Conservation (phyloP, 1,140 invertebrate species). For the Hydropsyche tenuis region DNA sequence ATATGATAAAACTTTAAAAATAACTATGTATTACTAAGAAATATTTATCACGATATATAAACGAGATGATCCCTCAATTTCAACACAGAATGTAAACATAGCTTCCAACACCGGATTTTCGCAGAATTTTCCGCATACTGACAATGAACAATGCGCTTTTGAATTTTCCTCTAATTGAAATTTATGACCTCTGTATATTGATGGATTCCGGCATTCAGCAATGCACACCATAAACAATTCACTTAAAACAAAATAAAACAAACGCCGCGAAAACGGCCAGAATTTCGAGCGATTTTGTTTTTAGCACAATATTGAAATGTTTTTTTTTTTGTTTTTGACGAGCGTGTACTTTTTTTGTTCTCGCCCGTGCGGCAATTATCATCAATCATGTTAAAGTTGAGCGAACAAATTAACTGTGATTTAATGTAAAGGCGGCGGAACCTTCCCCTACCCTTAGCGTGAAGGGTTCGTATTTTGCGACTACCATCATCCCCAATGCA, state of each 20-base stretch:
- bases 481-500: not conserved
- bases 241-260: not conserved
- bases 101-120: too few relatives aligned
- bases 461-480: slow-evolving; percentile 4
- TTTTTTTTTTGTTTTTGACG: slow-evolving; percentile 25
- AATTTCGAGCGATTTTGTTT: not conserved
- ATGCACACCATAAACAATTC: too few relatives aligned
- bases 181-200: slow-evolving; percentile 24
- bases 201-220: not conserved
- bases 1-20: too few relatives aligned
- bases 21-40: too few relatives aligned
- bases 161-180: slow-evolving; percentile 33
- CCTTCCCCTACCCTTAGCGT: not conserved
- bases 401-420: slow-evolving; percentile 36
- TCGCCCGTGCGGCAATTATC: slow-evolving; percentile 26
- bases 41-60: too few relatives aligned
- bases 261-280: not conserved
- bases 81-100: too few relatives aligned
- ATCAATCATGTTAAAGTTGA: slow-evolving; percentile 41
- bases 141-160: slow-evolving; percentile 22
- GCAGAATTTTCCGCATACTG: slow-evolving; percentile 18
- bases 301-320: not conserved
- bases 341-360: slow-evolving; percentile 34
- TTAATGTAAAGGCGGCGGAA: slow-evolving; percentile 23
- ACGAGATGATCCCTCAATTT: too few relatives aligned